Evolutionary conservation across 2,888 invertebrate species (phyloP).

Genomic region (Yponomeuta malinellus): DNA sequence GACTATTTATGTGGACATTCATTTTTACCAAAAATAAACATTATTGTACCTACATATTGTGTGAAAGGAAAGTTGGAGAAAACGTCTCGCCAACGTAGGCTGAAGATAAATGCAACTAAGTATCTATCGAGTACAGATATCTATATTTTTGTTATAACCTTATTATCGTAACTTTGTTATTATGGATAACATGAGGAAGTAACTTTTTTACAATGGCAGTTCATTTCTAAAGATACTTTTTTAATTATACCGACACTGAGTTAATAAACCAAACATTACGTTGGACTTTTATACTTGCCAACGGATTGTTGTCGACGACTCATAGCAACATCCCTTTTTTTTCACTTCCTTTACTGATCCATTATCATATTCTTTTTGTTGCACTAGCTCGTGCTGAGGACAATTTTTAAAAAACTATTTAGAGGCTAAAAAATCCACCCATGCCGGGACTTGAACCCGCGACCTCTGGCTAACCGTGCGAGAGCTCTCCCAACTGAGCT

Average conservation of each 20-base stretch:
- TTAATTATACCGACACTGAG: neutral
- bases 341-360: too few relatives aligned
- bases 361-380: too few relatives aligned
- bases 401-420: too few relatives aligned
- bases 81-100: slow-evolving; percentile 24
- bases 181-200: neutral
- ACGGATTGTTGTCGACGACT: neutral
- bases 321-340: neutral
- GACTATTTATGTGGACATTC: slow-evolving; percentile 54
- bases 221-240: slow-evolving; percentile 15
- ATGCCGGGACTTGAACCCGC: too few relatives aligned
- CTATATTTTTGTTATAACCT: slow-evolving; percentile 66
- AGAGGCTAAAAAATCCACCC: too few relatives aligned
- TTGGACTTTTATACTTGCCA: neutral
- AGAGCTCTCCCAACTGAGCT: too few relatives aligned
- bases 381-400: too few relatives aligned
- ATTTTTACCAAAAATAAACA: slow-evolving; percentile 55
- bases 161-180: slow-evolving; percentile 27
- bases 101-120: slow-evolving; percentile 25
- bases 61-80: slow-evolving; percentile 38
- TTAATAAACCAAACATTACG: neutral
- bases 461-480: too few relatives aligned
- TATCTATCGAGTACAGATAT: slow-evolving; percentile 47
- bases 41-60: slow-evolving; percentile 33
- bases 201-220: slow-evolving; percentile 1